A percentile compares a stretch with the other conserved stretches of the same genome.
Evolutionary conservation across 64 coral and sea anemone species (phyloP).

Genomic region (Orbicella faveolata): DNA sequence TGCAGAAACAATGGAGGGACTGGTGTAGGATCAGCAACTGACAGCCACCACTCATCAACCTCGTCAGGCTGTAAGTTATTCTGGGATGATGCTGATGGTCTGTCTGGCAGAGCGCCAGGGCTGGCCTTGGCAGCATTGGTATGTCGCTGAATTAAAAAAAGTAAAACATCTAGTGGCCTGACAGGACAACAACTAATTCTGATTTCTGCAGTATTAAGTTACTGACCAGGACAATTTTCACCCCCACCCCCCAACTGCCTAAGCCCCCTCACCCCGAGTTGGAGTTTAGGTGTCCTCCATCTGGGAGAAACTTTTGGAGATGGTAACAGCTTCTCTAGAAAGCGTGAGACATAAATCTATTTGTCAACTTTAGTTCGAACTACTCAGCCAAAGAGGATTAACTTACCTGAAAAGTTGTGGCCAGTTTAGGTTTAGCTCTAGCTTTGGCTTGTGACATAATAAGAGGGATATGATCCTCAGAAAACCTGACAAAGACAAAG

Average conservation of each 20-base stretch:
- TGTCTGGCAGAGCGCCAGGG: constrained; percentile 34
- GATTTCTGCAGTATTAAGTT: too few species aligned
- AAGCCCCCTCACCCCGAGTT: too few species aligned
- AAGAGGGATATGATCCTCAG: constrained; percentile 51
- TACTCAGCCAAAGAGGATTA: background rate
- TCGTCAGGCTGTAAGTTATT: constrained; percentile 29
- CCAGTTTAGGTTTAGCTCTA: constrained; percentile 46
- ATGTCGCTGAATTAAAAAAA: constrained; percentile 40
- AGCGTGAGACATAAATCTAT: too few species aligned
- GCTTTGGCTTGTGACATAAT: constrained; percentile 54
- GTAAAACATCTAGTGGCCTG: background rate
- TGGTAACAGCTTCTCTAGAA: too few species aligned
- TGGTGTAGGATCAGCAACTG: constrained; percentile 39
- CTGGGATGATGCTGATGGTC: constrained; percentile 24
- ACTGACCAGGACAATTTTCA: too few species aligned
- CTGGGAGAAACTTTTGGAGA: too few species aligned
- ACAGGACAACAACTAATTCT: background rate
- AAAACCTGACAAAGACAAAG: constrained; percentile 19
- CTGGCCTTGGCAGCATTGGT: constrained; percentile 16
- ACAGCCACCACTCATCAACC: constrained; percentile 73
- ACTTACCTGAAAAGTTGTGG: constrained; percentile 65
- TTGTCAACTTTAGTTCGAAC: too few species aligned
- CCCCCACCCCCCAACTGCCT: too few species aligned
- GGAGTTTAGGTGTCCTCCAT: too few species aligned
- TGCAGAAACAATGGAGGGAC: constrained; percentile 78